phyloP scores from a whole-genome alignment of 2,888 invertebrate species.

The Ferdinandea cuprea region DNA sequence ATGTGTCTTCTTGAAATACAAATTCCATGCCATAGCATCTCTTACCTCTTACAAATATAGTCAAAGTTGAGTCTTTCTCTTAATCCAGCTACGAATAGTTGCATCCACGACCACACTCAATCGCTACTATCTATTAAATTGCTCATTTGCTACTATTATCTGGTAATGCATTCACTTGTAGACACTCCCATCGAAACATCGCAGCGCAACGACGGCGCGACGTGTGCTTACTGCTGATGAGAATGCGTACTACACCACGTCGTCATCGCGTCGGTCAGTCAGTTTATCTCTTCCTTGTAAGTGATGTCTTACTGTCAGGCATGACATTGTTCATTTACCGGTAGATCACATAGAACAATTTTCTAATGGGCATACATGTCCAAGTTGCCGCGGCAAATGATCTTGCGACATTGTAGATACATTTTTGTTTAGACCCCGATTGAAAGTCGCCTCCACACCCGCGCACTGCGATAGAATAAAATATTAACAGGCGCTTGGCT shows the following conservation, averaged over 20 bases:
- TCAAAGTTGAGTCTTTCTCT: too few relatives aligned
- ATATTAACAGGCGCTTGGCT: not conserved
- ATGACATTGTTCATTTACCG: conserved; percentile 47
- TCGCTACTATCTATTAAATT: too few relatives aligned
- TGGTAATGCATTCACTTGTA: too few relatives aligned
- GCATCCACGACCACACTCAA: too few relatives aligned
- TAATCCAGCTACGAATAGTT: too few relatives aligned
- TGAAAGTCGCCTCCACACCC: conserved; percentile 37
- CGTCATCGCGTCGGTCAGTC: too few relatives aligned
- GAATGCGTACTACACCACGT: conserved; percentile 26
- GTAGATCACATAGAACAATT: conserved; percentile 15
- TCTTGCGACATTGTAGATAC: not conserved
- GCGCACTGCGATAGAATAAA: conserved; percentile 5
- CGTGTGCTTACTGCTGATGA: conserved; percentile 53
- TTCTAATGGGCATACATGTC: conserved; percentile 2
- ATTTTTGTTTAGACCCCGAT: conserved; percentile 12
- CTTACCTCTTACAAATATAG: too few relatives aligned
- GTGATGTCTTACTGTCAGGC: conserved; percentile 50
- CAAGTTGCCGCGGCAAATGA: not conserved
- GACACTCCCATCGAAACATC: too few relatives aligned
- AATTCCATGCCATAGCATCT: too few relatives aligned
- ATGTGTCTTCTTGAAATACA: too few relatives aligned
- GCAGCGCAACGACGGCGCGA: conserved; percentile 2
- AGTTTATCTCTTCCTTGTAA: conserved; percentile 23
- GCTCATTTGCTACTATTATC: too few relatives aligned